phyloP scores from a whole-genome alignment of 2,797 vertebrate species.

The Lophotriccus pileatus region DNA sequence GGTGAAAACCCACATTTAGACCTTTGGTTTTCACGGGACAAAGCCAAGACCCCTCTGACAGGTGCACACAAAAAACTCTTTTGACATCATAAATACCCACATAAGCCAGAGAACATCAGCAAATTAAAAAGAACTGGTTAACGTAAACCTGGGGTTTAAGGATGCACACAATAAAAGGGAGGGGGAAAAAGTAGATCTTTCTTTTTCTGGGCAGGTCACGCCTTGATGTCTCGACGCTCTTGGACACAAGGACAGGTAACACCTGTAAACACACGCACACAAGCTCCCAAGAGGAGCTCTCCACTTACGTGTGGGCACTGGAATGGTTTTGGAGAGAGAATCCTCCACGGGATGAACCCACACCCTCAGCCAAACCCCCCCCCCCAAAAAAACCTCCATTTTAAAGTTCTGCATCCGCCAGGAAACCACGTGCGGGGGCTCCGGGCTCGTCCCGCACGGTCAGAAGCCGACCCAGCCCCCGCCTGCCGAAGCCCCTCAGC shows the following conservation, averaged over 20 bases:
- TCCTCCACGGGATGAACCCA: not conserved
- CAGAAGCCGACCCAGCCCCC: accelerated
- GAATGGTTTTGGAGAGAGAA: not conserved
- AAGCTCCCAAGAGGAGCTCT: not conserved
- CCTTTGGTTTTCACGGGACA: not conserved
- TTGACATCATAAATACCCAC: accelerated
- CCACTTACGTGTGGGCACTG: accelerated
- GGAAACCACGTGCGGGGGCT: not conserved
- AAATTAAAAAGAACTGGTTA: not conserved
- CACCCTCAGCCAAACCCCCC: not conserved
- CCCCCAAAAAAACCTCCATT: not conserved
- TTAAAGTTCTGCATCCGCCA: not conserved
- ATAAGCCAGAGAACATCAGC: not conserved
- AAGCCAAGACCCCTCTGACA: not conserved
- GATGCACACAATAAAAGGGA: accelerated
- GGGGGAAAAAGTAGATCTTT: not conserved
- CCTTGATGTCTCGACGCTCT: not conserved
- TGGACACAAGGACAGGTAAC: not conserved
- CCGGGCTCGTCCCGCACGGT: accelerated
- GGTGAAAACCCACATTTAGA: not conserved
- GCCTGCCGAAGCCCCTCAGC: not conserved
- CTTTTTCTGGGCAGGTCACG: not conserved
- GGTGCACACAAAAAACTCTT: not conserved
- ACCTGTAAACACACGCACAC: not conserved
- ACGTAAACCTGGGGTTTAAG: not conserved